Conservation (phyloP, 2,888 invertebrate species). For the Cephus rjabovi region DNA sequence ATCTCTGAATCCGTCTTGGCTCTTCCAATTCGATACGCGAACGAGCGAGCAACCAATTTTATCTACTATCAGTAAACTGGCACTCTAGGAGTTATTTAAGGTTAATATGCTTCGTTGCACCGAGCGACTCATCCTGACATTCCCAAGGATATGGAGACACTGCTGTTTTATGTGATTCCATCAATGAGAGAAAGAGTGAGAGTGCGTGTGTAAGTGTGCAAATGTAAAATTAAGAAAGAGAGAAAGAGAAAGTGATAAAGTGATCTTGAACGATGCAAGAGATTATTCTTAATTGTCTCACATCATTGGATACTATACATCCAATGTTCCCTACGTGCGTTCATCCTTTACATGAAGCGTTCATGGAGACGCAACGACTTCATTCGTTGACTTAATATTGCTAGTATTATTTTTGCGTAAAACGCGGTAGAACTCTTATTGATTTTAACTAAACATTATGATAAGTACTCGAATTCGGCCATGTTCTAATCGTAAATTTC, state of each 20-base stretch:
- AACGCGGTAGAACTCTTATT: not conserved
- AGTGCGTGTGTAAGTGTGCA: not conserved
- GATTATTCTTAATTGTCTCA: not conserved
- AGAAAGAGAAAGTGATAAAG: not conserved
- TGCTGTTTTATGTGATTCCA: not conserved
- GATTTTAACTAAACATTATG: conserved; percentile 16
- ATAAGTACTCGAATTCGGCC: conserved; percentile 34
- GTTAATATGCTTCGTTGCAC: conserved; percentile 20
- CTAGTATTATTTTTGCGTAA: not conserved
- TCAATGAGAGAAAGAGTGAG: conserved; percentile 2
- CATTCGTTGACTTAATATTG: not conserved
- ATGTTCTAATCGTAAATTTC: conserved; percentile 42
- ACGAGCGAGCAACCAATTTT: not conserved
- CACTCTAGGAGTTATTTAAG: not conserved
- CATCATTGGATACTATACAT: not conserved
- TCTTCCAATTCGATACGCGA: conserved; percentile 11
- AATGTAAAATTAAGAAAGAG: not conserved
- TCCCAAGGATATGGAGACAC: conserved; percentile 24
- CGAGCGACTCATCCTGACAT: conserved; percentile 34
- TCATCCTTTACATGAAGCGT: not conserved
- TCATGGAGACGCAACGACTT: not conserved
- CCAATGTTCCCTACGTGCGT: not conserved
- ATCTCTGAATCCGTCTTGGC: conserved; percentile 21
- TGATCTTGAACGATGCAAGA: not conserved
- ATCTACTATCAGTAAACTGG: conserved; percentile 3